phyloP scores from a whole-genome alignment of 2,113 vertebrate genomes.

The Pteropus alecto region DNA sequence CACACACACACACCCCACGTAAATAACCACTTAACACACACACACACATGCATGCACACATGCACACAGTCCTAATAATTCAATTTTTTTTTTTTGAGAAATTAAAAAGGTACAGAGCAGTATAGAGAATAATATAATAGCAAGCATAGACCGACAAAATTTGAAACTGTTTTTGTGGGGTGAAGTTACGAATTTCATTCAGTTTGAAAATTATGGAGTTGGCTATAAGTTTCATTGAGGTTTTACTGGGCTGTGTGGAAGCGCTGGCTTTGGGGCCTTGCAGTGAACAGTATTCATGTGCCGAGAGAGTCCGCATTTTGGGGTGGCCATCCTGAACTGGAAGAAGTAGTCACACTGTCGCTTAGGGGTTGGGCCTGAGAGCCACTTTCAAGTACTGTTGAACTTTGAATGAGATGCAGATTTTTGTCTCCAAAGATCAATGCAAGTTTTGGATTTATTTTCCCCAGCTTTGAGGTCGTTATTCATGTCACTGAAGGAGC shows the following conservation, averaged over 20 bases:
- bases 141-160: background rate
- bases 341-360: rapidly evolving
- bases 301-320: background rate
- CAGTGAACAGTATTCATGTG: background rate
- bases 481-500: background rate
- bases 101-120: background rate
- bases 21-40: no score
- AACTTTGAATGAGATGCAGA: background rate
- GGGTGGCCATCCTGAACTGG: no score
- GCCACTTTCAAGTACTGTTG: background rate
- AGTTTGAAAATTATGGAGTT: background rate
- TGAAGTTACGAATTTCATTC: background rate
- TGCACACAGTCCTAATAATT: background rate
- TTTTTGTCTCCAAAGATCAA: background rate
- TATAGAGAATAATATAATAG: background rate
- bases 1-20: background rate
- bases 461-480: background rate
- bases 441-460: background rate
- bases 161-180: background rate
- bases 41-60: no score
- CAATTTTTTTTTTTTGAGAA: background rate
- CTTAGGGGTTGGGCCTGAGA: background rate
- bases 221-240: background rate
- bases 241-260: background rate
- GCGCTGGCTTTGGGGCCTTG: background rate